Base-by-base conservation (phyloP, 1,140 invertebrate genomes). In the Pollicipes pollicipes region DNA sequence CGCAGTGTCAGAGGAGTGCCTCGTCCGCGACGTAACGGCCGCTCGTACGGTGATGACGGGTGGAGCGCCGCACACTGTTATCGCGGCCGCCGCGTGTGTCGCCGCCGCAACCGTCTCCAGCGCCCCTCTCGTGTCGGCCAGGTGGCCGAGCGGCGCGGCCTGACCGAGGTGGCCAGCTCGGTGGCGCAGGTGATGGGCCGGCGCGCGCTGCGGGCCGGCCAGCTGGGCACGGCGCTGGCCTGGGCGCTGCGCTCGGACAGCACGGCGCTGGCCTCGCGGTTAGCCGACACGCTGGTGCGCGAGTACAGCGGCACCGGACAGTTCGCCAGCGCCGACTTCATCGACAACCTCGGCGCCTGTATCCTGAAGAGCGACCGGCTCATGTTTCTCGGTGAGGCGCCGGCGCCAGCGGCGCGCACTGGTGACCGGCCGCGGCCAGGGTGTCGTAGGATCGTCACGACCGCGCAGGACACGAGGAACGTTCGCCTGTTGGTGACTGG, bases 161-260 rank as follows among this genome's bases (percentile, higher is more conserved):
- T 82, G 0, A 87, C 88, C 78, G 87, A 90, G 10, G 82, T 88
- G 70, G 91, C 91, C 80, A 81, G 96, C 10, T 83, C 95, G 0
- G 82, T 86, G 58, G 83, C 93, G 72, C 92, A 72, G 68, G 72
- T 75, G 71, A 75, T 73, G 71, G 74, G 74, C 24, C 69, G 73
- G 1, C 80, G 80, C 73, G 84, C 84, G 69, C 80, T 86, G 58
- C 79, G 78, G 70, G 82, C 83, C 73, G 83, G 82, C 21, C 81
- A 85, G 75, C 75, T 87, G 58, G 90, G 90, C 35, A 86, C 86
- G 71, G 91, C 91, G 37, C 80, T 93, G 28, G 83, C 85, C n/a
- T 93, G 91, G 91, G 89, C 87, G 35, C 80, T 91, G 35, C 85
- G 87, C 76, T 88, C 86, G 28, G 87, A 74, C 74, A 85, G 88